Evolutionary conservation across 2,888 invertebrate species (phyloP).

Genomic region (Nesidiocoris tenuis): DNA sequence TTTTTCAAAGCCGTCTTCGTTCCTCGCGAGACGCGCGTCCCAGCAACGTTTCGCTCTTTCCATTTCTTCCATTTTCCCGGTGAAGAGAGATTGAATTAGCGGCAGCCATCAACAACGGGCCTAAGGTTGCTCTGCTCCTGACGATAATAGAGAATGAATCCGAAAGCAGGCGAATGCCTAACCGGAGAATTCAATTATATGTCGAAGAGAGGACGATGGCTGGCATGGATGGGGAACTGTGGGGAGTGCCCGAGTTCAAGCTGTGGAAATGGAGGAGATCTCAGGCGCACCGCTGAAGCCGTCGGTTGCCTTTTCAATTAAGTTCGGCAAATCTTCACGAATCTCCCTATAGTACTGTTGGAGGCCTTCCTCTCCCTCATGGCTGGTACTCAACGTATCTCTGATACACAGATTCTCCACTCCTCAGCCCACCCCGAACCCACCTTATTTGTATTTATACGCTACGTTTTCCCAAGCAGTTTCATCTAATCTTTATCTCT

Average conservation of each 20-base stretch:
- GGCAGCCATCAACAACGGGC: background rate
- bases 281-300: background rate
- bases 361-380: background rate
- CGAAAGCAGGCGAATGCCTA: constrained; percentile 5
- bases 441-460: constrained; percentile 44
- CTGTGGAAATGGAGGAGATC: background rate
- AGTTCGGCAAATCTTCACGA: constrained; percentile 43
- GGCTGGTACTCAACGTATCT: constrained; percentile 21
- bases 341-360: constrained; percentile 29
- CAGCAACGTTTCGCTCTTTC: too few relatives aligned
- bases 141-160: constrained; percentile 29
- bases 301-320: constrained; percentile 40
- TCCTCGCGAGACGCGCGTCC: too few relatives aligned
- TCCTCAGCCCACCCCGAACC: background rate
- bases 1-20: too few relatives aligned
- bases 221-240: background rate
- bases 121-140: background rate
- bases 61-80: background rate
- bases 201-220: background rate
- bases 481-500: constrained; percentile 30
- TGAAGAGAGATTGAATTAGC: background rate
- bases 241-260: constrained; percentile 11
- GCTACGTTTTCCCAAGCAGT: constrained; percentile 31
- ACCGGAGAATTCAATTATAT: constrained; percentile 36
- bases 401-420: constrained; percentile 21